Percentiles rank a stretch among this genome's conserved stretches.
phyloP scores from a whole-genome alignment of 2,797 vertebrate genomes.

The Chiloscyllium punctatum region DNA sequence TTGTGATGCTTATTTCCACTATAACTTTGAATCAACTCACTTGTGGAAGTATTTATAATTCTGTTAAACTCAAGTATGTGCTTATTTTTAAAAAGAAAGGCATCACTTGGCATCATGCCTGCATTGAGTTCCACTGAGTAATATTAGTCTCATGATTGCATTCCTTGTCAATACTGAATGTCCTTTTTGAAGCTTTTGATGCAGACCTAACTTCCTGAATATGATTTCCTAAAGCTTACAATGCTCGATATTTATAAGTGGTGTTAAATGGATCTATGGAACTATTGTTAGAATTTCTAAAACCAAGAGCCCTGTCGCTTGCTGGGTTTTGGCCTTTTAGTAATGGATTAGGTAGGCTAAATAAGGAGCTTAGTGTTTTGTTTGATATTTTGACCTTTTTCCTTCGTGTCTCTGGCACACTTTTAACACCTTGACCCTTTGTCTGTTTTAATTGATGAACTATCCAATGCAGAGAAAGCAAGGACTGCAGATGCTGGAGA shows the following conservation, averaged over 20 bases:
- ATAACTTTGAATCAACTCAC: neutral
- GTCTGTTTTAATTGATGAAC: neutral
- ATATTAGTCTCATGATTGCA: constrained; percentile 33
- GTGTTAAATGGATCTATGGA: neutral
- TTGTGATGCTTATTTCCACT: neutral
- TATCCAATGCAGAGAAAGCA: neutral
- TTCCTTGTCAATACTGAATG: constrained; percentile 18
- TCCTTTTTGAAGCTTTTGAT: constrained; percentile 28
- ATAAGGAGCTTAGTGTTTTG: neutral
- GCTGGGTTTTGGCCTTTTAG: neutral
- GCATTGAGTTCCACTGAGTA: neutral
- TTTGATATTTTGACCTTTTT: neutral
- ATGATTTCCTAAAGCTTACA: constrained; percentile 20
- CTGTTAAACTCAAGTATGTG: neutral
- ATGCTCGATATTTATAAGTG: constrained; percentile 19
- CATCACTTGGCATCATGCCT: too few relatives aligned
- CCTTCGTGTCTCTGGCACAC: neutral
- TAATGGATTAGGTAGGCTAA: neutral
- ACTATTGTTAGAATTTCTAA: neutral
- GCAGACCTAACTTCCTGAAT: neutral
- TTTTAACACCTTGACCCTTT: neutral
- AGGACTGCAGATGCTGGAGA: too few relatives aligned
- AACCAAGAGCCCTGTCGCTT: neutral
- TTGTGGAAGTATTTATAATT: constrained; percentile 17
- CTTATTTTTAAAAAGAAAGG: constrained; percentile 13